A percentile compares a stretch with the other conserved stretches of the same genome.
Evolutionary conservation across 2,888 invertebrate genomes (phyloP).

Genomic region (Rambutsinella grinnellia): DNA sequence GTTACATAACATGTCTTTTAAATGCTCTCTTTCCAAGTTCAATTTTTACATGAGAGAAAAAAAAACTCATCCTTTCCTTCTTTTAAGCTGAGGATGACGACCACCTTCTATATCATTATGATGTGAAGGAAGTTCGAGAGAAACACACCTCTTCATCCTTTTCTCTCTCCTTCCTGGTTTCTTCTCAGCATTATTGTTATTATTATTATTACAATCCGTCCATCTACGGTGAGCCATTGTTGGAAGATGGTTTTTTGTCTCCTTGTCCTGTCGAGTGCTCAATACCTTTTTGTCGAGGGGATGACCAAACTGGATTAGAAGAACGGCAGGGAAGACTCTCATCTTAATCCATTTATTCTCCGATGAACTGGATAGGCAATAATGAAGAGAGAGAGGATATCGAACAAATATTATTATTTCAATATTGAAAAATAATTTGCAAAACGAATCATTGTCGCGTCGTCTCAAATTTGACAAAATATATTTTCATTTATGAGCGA

Average conservation of each 20-base stretch:
- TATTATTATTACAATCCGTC: slow-evolving; percentile 14
- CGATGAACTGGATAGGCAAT: too few species aligned
- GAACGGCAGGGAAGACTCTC: slow-evolving; percentile 16
- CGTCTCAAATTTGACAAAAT: too few species aligned
- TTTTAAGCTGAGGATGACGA: neutral
- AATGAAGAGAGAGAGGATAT: too few species aligned
- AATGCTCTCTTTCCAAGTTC: neutral
- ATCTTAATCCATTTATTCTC: too few species aligned
- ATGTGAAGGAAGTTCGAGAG: neutral
- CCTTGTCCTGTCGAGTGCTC: slow-evolving; percentile 1
- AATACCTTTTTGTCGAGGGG: neutral
- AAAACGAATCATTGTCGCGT: too few species aligned
- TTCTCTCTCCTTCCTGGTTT: slow-evolving; percentile 32
- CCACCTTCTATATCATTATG: neutral
- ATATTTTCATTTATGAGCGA: too few species aligned
- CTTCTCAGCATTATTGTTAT: slow-evolving; percentile 1
- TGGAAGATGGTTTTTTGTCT: slow-evolving; percentile 7
- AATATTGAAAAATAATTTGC: too few species aligned
- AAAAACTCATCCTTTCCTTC: neutral
- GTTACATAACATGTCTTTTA: neutral
- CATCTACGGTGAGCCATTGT: slow-evolving; percentile 24
- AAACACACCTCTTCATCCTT: slow-evolving; percentile 9
- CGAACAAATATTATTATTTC: too few species aligned
- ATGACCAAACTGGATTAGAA: slow-evolving; percentile 36
- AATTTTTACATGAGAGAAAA: neutral